These are phyloP conservation scores for Protomyctophum bolini DNA, from an alignment of 2,113 vertebrate species.

Conservation along the genomic window DNA sequence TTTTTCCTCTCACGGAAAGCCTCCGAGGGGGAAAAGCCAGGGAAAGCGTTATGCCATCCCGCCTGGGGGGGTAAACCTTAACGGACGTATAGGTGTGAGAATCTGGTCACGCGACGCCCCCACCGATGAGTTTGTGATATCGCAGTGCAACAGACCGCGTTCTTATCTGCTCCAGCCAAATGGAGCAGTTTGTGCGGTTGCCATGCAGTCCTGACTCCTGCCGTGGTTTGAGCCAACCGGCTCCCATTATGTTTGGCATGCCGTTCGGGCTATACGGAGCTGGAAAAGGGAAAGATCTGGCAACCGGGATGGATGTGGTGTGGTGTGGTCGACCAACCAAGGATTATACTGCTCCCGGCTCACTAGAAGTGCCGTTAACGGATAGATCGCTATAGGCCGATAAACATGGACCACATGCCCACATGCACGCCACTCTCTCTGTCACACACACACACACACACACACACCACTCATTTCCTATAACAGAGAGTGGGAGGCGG, in stretches of 20 bases:
- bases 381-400: slow-evolving; percentile 30
- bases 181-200: slow-evolving; percentile 45
- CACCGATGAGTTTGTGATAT: slow-evolving; percentile 43
- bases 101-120: slow-evolving; percentile 32
- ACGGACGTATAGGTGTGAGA: slow-evolving; percentile 55
- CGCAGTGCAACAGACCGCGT: slow-evolving; percentile 65
- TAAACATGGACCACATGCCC: neutral
- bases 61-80: too few species aligned
- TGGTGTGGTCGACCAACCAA: slow-evolving; percentile 55
- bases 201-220: too few species aligned
- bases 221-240: slow-evolving; percentile 56
- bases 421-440: neutral
- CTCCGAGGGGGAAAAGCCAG: too few species aligned
- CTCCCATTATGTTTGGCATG: slow-evolving; percentile 62
- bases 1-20: too few species aligned
- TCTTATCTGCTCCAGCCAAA: slow-evolving; percentile 45
- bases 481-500: too few species aligned
- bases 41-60: too few species aligned
- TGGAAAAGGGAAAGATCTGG: slow-evolving; percentile 47
- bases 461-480: neutral
- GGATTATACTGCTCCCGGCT: slow-evolving; percentile 34
- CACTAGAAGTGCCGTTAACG: slow-evolving; percentile 25
- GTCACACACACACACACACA: slow-evolving; percentile 14
- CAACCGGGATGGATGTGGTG: slow-evolving; percentile 16
- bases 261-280: slow-evolving; percentile 33